These are phyloP conservation scores for Toxostoma redivivum DNA, from an alignment of 2,113 vertebrate genomes.

Conservation along the genomic window DNA sequence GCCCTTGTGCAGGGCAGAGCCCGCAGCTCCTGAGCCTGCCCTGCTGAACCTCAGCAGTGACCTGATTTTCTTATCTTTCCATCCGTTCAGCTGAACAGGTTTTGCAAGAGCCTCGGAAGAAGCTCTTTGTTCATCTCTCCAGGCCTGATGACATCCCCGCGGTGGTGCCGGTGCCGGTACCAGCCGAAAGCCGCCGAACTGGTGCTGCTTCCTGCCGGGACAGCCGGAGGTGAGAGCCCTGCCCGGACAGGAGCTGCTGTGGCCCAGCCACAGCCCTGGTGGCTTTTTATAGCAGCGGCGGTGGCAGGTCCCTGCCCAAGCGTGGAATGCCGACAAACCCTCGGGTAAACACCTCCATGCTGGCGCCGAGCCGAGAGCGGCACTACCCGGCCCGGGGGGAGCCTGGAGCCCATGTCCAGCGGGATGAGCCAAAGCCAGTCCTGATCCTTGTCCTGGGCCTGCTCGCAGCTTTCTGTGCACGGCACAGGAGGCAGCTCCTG, in stretches of 20 bases:
- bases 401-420: rapidly evolving
- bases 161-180: rapidly evolving
- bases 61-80: neutral
- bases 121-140: neutral
- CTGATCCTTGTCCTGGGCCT: neutral
- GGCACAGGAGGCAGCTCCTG: neutral
- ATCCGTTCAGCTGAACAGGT: neutral
- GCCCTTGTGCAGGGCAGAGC: rapidly evolving
- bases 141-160: neutral
- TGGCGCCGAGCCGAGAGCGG: too few species aligned
- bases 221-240: neutral
- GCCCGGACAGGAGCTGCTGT: neutral
- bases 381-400: rapidly evolving
- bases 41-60: rapidly evolving
- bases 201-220: neutral
- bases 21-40: neutral
- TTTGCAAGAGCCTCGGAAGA: neutral
- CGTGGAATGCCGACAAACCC: neutral
- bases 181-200: neutral
- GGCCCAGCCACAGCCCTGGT: neutral
- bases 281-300: neutral
- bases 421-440: rapidly evolving
- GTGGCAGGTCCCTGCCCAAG: neutral
- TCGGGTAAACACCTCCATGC: neutral
- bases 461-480: neutral